Percentiles rank a stretch among this genome's conserved stretches.
These are phyloP conservation scores for Acipenser oxyrinchus DNA, from an alignment of 2,797 vertebrate species.

Conservation along the genomic window DNA sequence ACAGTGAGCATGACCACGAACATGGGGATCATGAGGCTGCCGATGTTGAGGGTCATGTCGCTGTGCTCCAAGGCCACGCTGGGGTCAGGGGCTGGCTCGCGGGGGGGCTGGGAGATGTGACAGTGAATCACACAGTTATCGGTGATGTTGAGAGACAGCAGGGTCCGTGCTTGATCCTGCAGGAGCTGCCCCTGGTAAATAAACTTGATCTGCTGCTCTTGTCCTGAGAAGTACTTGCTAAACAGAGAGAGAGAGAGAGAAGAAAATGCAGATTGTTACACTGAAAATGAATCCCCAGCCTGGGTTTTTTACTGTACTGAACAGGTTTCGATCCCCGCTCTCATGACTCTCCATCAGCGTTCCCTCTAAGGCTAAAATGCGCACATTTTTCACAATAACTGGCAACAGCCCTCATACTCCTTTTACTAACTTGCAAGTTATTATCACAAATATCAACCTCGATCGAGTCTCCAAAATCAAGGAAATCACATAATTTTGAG, in stretches of 20 bases:
- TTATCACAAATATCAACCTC: too few relatives aligned
- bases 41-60: conserved; percentile 55
- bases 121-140: conserved; percentile 96
- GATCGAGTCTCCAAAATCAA: too few relatives aligned
- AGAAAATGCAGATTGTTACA: background rate
- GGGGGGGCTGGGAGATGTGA: conserved; percentile 61
- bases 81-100: conserved; percentile 32
- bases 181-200: conserved; percentile 89
- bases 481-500: too few relatives aligned
- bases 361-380: too few relatives aligned
- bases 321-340: too few relatives aligned
- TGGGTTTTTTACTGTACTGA: too few relatives aligned
- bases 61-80: conserved; percentile 39
- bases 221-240: conserved; percentile 88
- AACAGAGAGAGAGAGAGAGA: conserved; percentile 6
- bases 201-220: conserved; percentile 82
- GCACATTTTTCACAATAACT: too few relatives aligned
- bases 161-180: conserved; percentile 78
- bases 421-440: too few relatives aligned
- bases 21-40: conserved; percentile 81
- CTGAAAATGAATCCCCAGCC: background rate
- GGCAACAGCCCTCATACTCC: too few relatives aligned
- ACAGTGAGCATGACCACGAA: conserved; percentile 83
- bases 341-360: too few relatives aligned
- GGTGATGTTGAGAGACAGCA: conserved; percentile 80